Base-by-base conservation (phyloP, 1,140 invertebrate species). In the Brachionus plicatilis region DNA sequence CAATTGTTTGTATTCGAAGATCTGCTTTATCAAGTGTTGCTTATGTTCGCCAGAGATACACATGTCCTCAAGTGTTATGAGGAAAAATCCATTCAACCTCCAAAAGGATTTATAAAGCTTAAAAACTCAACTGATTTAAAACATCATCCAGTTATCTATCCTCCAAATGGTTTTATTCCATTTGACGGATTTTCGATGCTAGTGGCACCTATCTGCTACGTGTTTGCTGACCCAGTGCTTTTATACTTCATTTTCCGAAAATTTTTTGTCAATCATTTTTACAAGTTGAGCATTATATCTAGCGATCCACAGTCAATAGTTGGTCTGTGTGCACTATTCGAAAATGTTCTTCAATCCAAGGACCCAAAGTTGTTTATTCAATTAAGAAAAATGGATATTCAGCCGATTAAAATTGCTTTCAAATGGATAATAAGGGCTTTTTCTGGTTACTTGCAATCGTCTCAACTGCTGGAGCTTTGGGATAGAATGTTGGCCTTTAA, bases 1-100 rank as follows among this genome's bases (percentile, higher is more conserved):
- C 95, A 97, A 87, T 97, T 98, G 88, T 98, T 98, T 90, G 95
- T 98, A 0, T 98, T 97, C 90, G 96, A 97, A 91, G 96, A 98
- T 90, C 92, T 96, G 50, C 90, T 98, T 0, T 96, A 97, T 89
- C 95, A 97, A 91, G 92, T 95, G n/a, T 92, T 98, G 91, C 88
- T 98, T 29, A 96, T 95, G 86, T 97, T 98, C 90, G 96, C 94
- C 14, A 92, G 96, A 83, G 96, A 98, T 89, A 92, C 93, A 0
- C 93, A 93, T 86, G 92, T 97, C 12, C 90, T 95, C 84, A 90
- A 88, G 17, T 89, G 90, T 85, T 91, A 90, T 84, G 85, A 86
- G 7, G 76, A 88, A 24, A 91, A 88, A 85, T 89, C 87, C 84
- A 88, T 89, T 6, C 88, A 87, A 20, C 89, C 90, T 6, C 87